A percentile compares a stretch with the other conserved stretches of the same genome.
phyloP scores from a whole-genome alignment of 2,113 vertebrate genomes.

The Melanotaenia duboulayi region DNA sequence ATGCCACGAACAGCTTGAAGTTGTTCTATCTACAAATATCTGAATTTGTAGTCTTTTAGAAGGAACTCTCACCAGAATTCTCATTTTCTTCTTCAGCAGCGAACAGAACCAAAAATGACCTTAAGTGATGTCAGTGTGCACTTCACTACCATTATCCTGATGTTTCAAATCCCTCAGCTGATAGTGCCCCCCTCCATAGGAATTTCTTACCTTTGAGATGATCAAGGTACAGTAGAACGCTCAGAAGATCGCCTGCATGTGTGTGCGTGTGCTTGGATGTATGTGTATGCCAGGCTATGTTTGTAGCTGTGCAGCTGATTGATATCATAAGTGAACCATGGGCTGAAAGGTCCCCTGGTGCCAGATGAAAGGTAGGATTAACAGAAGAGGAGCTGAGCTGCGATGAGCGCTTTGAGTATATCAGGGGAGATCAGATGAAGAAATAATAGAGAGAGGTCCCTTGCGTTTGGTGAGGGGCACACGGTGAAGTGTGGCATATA shows the following conservation, averaged over 20 bases:
- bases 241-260: conserved; percentile 24
- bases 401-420: conserved; percentile 73
- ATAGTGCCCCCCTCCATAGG: conserved; percentile 10
- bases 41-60: background rate
- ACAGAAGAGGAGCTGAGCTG: conserved; percentile 66
- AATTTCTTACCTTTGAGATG: conserved; percentile 13
- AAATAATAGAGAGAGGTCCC: conserved; percentile 78
- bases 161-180: conserved; percentile 27
- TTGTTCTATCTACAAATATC: conserved; percentile 16
- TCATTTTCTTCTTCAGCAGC: background rate
- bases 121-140: background rate
- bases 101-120: conserved; percentile 1
- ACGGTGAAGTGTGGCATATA: conserved; percentile 37
- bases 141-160: background rate
- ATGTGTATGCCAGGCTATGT: conserved; percentile 27
- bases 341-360: conserved; percentile 68
- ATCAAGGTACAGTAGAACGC: conserved; percentile 17
- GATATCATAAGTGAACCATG: conserved; percentile 75
- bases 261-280: conserved; percentile 3
- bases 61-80: background rate
- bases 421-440: conserved; percentile 74
- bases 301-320: conserved; percentile 68
- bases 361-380: conserved; percentile 83
- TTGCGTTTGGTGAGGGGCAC: conserved; percentile 50
- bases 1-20: conserved; percentile 36